Percentiles rank a stretch among this genome's conserved stretches.
These are phyloP conservation scores for Lasioglossum calceatum DNA, from an alignment of 2,888 invertebrate genomes.

Conservation along the genomic window DNA sequence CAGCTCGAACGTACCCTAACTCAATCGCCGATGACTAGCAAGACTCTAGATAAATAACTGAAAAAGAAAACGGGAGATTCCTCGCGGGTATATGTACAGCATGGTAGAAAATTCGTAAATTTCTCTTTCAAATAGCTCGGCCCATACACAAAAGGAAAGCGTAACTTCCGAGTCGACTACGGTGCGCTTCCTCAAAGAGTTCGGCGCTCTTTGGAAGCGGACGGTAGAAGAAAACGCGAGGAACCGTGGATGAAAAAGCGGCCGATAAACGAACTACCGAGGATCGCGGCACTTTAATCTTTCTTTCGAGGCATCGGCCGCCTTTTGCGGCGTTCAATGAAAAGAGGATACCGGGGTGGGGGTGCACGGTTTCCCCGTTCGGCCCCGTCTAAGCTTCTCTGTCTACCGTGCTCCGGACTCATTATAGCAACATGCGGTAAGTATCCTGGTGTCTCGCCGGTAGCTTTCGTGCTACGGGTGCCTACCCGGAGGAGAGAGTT, in stretches of 20 bases:
- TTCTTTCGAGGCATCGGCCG: constrained; percentile 76
- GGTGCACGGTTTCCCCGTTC: constrained; percentile 10
- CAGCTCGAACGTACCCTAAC: background rate
- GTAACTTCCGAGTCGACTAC: background rate
- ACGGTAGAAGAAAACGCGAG: constrained; percentile 29
- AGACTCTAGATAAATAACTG: background rate
- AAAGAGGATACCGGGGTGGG: constrained; percentile 58
- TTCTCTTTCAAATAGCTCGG: background rate
- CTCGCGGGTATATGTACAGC: background rate
- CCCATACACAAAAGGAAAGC: background rate
- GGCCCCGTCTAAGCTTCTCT: background rate
- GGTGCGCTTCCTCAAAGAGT: constrained; percentile 10
- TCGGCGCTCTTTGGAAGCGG: background rate
- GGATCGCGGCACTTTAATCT: constrained; percentile 82
- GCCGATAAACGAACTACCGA: constrained; percentile 80
- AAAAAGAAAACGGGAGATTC: background rate
- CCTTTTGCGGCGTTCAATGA: constrained; percentile 73
- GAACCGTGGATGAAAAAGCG: constrained; percentile 65
- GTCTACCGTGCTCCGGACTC: constrained; percentile 71
- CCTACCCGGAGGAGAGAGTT: constrained; percentile 32
- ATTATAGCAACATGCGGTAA: constrained; percentile 83
- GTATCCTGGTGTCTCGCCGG: constrained; percentile 76
- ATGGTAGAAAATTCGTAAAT: background rate
- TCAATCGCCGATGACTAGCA: background rate
- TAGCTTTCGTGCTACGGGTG: constrained; percentile 67